A percentile compares a stretch with the other conserved stretches of the same genome.
These are phyloP conservation scores for Ramphastos sulfuratus DNA, from an alignment of 2,113 vertebrate species.

Conservation along the genomic window DNA sequence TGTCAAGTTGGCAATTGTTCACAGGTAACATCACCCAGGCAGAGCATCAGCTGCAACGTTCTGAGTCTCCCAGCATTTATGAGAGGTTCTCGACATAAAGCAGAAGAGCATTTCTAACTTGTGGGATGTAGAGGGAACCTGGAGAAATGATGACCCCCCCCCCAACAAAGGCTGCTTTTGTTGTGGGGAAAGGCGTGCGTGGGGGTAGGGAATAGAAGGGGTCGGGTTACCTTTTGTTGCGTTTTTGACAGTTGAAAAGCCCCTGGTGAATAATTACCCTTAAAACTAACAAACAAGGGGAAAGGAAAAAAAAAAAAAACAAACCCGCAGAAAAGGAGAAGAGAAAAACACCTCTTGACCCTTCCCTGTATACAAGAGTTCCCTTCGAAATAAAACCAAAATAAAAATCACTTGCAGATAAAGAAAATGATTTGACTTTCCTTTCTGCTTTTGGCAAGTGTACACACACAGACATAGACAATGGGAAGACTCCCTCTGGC, in stretches of 20 bases:
- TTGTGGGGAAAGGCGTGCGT: slow-evolving; percentile 51
- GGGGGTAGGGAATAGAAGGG: slow-evolving; percentile 58
- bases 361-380: background rate
- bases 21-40: background rate
- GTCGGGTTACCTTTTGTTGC: slow-evolving; percentile 79
- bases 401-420: background rate
- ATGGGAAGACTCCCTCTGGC: background rate
- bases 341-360: background rate
- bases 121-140: slow-evolving; percentile 29
- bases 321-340: slow-evolving; percentile 19
- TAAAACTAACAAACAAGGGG: slow-evolving; percentile 76
- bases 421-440: background rate
- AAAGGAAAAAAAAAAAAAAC: slow-evolving; percentile 65
- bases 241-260: slow-evolving; percentile 86
- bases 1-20: slow-evolving; percentile 10
- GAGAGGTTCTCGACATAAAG: background rate
- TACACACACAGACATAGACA: background rate
- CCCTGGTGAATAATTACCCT: slow-evolving; percentile 87
- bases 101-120: slow-evolving; percentile 23
- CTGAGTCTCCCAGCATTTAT: background rate
- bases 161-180: slow-evolving; percentile 77
- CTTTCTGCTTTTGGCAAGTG: background rate
- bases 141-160: slow-evolving; percentile 20
- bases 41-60: background rate
- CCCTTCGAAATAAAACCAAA: slow-evolving; percentile 21